A percentile compares a stretch with the other conserved stretches of the same genome.
phyloP scores from a whole-genome alignment of 1,140 invertebrate genomes.

The Lepidotrigona ventralis region DNA sequence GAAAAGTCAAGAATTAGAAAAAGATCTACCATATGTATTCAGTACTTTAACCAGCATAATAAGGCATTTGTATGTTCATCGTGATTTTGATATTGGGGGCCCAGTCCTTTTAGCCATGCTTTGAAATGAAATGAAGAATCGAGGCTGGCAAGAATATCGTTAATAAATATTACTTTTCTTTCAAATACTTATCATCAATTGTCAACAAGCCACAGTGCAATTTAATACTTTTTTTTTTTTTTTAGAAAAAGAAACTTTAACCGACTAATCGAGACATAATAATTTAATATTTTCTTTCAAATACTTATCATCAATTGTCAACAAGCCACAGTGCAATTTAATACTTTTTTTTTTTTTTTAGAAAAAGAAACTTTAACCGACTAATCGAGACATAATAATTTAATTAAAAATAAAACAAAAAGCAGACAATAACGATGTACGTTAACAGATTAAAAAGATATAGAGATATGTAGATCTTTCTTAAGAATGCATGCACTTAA shows the following conservation, averaged over 20 bases:
- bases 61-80: constrained; percentile 38
- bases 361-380: not conserved
- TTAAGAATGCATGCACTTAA: not conserved
- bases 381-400: not conserved
- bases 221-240: not conserved
- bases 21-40: not conserved
- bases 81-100: constrained; percentile 19
- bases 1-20: not conserved
- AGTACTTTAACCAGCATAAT: constrained; percentile 8
- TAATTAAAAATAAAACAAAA: not conserved
- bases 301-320: not conserved
- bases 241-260: not conserved
- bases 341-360: not conserved
- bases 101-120: not conserved
- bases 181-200: not conserved
- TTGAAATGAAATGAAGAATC: constrained; percentile 33
- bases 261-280: not conserved
- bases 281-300: not conserved
- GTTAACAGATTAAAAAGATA: not conserved
- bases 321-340: not conserved
- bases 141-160: not conserved
- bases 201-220: not conserved
- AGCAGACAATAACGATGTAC: not conserved
- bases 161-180: not conserved
- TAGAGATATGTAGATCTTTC: not conserved